These are phyloP conservation scores for Babyrousa celebensis DNA, from an alignment of 2,797 vertebrate genomes.

Conservation along the genomic window DNA sequence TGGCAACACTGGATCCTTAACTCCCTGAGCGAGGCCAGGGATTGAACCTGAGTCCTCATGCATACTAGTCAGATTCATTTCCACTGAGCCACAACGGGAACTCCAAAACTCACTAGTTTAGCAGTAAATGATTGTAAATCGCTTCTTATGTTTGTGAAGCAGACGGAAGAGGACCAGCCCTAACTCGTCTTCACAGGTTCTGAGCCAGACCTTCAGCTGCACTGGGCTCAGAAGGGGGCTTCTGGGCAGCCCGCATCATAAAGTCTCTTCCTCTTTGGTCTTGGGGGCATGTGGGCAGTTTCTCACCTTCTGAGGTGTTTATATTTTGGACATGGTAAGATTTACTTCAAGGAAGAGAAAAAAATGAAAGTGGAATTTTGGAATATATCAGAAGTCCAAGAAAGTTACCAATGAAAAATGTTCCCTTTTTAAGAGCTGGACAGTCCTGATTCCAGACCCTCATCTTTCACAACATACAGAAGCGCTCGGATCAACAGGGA, in stretches of 20 bases:
- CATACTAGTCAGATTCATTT: no score
- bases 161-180: not conserved
- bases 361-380: not conserved
- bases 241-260: not conserved
- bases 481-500: not conserved
- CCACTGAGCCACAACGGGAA: no score
- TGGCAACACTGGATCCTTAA: no score
- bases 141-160: not conserved
- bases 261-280: not conserved
- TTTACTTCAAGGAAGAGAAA: not conserved
- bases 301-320: not conserved
- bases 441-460: not conserved
- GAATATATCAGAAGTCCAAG: not conserved
- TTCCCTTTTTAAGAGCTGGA: not conserved
- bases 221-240: not conserved
- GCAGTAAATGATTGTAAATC: not conserved
- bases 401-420: not conserved
- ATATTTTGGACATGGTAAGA: not conserved
- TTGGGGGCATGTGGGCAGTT: not conserved
- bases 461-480: not conserved
- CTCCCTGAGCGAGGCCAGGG: no score
- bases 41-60: no score
- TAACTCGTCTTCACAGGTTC: no score
- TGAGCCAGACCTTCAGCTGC: no score
- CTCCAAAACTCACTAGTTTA: not conserved